Evolutionary conservation across 2,888 invertebrate species (phyloP), one percentile per base, ranked within the genome.

Genomic region (Clostera curtula): DNA sequence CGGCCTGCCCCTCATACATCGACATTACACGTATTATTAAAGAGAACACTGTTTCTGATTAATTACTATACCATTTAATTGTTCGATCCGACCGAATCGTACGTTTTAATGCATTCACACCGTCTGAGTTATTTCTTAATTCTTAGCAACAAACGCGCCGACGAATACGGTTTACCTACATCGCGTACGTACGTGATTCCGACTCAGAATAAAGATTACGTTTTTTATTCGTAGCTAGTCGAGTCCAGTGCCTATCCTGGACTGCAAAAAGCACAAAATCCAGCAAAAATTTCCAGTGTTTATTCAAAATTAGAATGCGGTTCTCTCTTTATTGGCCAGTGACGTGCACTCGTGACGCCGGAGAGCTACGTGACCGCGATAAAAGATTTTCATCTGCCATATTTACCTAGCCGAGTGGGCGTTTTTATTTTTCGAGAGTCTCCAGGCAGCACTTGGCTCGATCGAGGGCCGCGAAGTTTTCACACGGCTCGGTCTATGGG

Each of bases 371-470:
- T 83, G 83, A 82, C 82, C 74, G 70, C 71, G 83, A 83, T 83
- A 83, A 83, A 80, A 83, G 83, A 83, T 82, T 79, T 80, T 74
- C 82, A 83, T 83, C 83, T 82, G 73, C 77, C 73, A 77, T 83
- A 82, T 83, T 82, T 82, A 80, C 80, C 74, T 70, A 58, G 75
- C 65, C 60, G 75, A 80, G 82, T 82, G 82, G 82, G 80, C 72
- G 82, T 76, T 80, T 82, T 82, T 79, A 73, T 79, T 60, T 72
- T 79, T 76, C 62, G 64, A 80, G 80, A 70, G 70, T 69, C 76
- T 74, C 62, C 56, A 63, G 56, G 53, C 56, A 46, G 58, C 61
- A 53, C 70, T 68, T 63, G 53, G 47, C 47, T n/a, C n/a, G 56
- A 43, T 38, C 36, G 43, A 68, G 55, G 53, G 53, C 55, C 54